phyloP scores from a whole-genome alignment of 2,888 invertebrate species.

The Heliconius ismenius region DNA sequence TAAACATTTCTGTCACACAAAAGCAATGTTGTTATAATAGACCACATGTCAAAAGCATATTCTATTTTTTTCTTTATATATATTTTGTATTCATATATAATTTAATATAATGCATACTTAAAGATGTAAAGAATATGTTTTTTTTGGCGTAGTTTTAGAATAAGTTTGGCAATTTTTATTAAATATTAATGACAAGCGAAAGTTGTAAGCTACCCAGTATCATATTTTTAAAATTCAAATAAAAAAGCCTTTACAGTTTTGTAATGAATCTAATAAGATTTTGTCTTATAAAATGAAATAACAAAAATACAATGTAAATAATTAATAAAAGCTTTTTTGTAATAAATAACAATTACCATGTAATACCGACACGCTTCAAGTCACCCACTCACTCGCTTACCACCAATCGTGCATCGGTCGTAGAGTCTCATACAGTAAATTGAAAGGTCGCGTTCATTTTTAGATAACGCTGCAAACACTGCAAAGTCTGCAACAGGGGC shows the following conservation, averaged over 20 bases:
- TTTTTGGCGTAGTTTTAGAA: not conserved
- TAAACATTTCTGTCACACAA: not conserved
- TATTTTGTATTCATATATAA: not conserved
- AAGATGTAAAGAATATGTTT: not conserved
- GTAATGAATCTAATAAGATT: not conserved
- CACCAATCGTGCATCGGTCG: slow-evolving; percentile 10
- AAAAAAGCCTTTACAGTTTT: not conserved
- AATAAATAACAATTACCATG: slow-evolving; percentile 18
- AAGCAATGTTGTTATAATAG: not conserved
- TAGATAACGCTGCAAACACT: slow-evolving; percentile 93
- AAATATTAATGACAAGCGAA: not conserved
- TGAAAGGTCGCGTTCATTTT: slow-evolving; percentile 77
- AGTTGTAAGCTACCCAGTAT: not conserved
- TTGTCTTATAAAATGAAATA: not conserved
- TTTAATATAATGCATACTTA: not conserved
- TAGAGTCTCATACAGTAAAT: slow-evolving; percentile 48
- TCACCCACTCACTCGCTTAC: slow-evolving; percentile 14
- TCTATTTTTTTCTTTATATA: not conserved
- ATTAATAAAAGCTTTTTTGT: not conserved
- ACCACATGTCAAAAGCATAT: not conserved
- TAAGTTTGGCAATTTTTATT: not conserved
- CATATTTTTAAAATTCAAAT: not conserved
- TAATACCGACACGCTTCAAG: slow-evolving; percentile 21
- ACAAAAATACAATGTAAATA: not conserved
- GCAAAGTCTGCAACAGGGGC: slow-evolving; percentile 92